phyloP scores from a whole-genome alignment of 92 coral and sea anemone genomes.

The Galaxea fascicularis region DNA sequence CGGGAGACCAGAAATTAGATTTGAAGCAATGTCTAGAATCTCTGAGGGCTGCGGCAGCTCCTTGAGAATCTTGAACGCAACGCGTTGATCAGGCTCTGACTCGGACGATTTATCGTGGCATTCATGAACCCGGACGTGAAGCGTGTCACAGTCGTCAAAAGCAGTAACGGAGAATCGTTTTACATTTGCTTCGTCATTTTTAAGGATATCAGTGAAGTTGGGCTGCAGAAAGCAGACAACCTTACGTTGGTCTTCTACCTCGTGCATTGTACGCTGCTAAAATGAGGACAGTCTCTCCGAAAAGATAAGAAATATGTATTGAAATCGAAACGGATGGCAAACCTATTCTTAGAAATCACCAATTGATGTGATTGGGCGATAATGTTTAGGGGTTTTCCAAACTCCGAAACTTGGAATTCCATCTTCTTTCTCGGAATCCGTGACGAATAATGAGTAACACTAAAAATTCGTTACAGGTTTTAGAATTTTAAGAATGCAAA shows the following conservation, averaged over 20 bases:
- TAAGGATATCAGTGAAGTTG: constrained; percentile 78
- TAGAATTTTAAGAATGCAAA: no score
- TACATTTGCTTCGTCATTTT: constrained; percentile 38
- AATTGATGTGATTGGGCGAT: constrained; percentile 22
- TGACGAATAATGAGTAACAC: background rate
- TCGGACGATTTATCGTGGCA: background rate
- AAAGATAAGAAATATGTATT: background rate
- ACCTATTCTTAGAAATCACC: constrained; percentile 11
- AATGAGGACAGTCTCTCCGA: background rate
- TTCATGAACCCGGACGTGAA: constrained; percentile 77
- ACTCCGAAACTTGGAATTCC: background rate
- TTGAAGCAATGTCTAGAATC: constrained; percentile 31
- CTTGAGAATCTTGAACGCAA: constrained; percentile 63
- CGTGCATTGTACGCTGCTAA: background rate
- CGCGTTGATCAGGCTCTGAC: constrained; percentile 36
- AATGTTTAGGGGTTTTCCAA: background rate
- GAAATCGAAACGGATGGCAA: constrained; percentile 6
- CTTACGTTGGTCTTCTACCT: constrained; percentile 22
- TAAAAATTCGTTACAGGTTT: background rate
- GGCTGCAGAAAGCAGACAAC: constrained; percentile 92
- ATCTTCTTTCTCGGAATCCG: constrained; percentile 24
- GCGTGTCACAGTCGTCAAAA: constrained; percentile 77
- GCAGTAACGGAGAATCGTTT: constrained; percentile 58
- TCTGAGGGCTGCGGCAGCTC: constrained; percentile 59
- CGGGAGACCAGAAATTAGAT: constrained; percentile 21